phyloP scores from a whole-genome alignment of 2,888 invertebrate species.

The Piscicola geometra region DNA sequence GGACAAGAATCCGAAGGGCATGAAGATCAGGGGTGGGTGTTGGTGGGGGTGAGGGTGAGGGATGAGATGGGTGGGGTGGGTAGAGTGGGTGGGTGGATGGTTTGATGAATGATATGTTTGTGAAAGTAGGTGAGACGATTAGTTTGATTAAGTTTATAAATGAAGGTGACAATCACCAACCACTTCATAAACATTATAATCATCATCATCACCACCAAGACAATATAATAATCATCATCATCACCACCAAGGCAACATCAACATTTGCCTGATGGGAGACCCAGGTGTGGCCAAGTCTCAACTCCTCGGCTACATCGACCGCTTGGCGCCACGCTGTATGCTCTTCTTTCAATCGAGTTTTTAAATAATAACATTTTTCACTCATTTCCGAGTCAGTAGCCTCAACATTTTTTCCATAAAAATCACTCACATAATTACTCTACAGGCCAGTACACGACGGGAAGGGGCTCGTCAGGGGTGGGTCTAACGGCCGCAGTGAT shows the following conservation, averaged over 20 bases:
- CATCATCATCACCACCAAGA: not conserved
- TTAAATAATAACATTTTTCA: not conserved
- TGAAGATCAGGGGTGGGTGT: conserved; percentile 78
- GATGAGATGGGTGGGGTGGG: too few species aligned
- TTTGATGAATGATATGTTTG: not conserved
- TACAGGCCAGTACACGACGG: conserved; percentile 83
- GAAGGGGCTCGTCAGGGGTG: conserved; percentile 94
- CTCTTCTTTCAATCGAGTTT: conserved; percentile 40
- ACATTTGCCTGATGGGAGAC: conserved; percentile 98
- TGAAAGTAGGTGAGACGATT: not conserved
- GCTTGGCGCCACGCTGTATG: conserved; percentile 74
- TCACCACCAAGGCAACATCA: conserved; percentile 64
- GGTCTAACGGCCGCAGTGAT: conserved; percentile 96
- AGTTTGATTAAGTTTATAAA: not conserved
- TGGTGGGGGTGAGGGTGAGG: not conserved
- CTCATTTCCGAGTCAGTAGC: too few species aligned
- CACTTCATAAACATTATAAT: not conserved
- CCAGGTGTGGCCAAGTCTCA: conserved; percentile 99
- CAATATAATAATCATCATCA: not conserved
- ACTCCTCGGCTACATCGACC: conserved; percentile 84
- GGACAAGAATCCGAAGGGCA: conserved; percentile 79
- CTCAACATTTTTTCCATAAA: too few species aligned
- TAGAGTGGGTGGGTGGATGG: not conserved
- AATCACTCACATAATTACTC: not conserved
- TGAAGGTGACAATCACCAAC: not conserved